Evolutionary conservation across 2,888 invertebrate genomes (phyloP).

Genomic region (Caradrina kadenii): DNA sequence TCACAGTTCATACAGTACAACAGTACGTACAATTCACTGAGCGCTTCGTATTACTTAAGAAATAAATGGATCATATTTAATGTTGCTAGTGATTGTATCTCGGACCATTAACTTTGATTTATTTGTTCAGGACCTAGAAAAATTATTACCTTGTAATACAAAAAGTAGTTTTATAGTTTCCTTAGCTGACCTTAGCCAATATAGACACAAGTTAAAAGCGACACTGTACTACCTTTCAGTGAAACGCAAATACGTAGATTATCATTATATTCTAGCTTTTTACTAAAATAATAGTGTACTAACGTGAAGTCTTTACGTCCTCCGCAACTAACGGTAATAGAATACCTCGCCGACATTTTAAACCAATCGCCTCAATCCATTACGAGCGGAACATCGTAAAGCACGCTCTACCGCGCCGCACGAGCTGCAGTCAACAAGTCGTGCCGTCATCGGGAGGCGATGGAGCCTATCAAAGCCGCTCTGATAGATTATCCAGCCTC

Average conservation of each 20-base stretch:
- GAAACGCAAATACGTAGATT: too few species aligned
- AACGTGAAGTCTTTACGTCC: background rate
- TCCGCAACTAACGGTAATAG: background rate
- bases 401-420: slow-evolving; percentile 12
- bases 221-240: too few species aligned
- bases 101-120: slow-evolving; percentile 36
- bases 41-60: slow-evolving; percentile 1
- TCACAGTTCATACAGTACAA: too few species aligned
- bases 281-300: background rate
- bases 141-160: background rate
- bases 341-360: background rate
- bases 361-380: background rate
- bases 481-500: slow-evolving; percentile 36
- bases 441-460: background rate
- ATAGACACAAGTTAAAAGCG: background rate
- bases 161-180: background rate
- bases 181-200: background rate
- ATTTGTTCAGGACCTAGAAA: background rate
- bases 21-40: background rate
- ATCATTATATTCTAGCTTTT: too few species aligned
- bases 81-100: slow-evolving; percentile 23
- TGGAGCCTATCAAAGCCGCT: background rate
- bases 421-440: slow-evolving; percentile 29
- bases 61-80: slow-evolving; percentile 32
- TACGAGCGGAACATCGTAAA: slow-evolving; percentile 6